Evolutionary conservation across 2,797 vertebrate species (phyloP).

Genomic region (Dryobates pubescens): DNA sequence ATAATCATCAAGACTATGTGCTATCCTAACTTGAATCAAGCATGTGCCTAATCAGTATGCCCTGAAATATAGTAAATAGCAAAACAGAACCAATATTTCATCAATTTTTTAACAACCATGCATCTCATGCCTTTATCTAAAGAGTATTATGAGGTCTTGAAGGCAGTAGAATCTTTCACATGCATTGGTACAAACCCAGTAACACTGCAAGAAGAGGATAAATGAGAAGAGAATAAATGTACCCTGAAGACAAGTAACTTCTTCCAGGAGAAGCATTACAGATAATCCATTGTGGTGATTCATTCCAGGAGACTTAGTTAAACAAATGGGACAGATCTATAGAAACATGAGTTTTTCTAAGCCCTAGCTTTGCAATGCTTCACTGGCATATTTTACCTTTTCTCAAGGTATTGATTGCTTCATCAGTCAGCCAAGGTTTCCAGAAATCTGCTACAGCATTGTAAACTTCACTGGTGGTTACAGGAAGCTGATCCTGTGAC

Average conservation of each 20-base stretch:
- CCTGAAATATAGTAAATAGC: background rate
- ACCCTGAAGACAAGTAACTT: background rate
- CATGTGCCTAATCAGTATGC: background rate
- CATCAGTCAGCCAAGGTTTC: constrained; percentile 87
- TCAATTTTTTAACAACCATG: background rate
- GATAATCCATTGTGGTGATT: background rate
- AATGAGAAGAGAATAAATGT: background rate
- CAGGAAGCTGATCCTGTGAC: constrained; percentile 89
- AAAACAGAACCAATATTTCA: background rate
- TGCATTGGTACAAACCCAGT: background rate
- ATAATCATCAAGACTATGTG: background rate
- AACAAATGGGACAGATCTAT: background rate
- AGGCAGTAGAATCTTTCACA: background rate
- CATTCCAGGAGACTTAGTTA: background rate
- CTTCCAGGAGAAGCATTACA: background rate
- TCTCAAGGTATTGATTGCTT: constrained; percentile 85
- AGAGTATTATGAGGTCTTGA: background rate
- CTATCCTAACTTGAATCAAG: background rate
- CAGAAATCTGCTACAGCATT: constrained; percentile 88
- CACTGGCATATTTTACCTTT: constrained; percentile 79
- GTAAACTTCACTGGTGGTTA: constrained; percentile 85
- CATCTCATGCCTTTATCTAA: background rate
- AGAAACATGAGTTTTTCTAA: background rate
- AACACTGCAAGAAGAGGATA: background rate
- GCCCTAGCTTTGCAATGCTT: background rate